Conservation (phyloP, 2,888 invertebrate genomes). For the Torymus texanus region DNA sequence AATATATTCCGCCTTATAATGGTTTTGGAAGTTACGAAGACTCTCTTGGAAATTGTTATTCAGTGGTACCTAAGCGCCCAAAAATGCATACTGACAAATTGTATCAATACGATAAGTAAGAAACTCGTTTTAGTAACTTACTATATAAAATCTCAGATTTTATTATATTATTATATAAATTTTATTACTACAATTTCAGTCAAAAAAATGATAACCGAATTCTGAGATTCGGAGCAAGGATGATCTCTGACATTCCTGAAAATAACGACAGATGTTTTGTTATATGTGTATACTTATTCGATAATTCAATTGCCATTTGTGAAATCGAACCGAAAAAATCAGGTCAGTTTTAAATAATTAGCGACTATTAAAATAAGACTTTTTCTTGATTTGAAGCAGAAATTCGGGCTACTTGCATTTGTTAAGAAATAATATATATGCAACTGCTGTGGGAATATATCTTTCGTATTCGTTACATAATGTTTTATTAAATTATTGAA, state of each 20-base stretch:
- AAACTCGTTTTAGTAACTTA: background rate
- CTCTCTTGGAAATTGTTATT: slow-evolving; percentile 90
- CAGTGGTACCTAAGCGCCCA: slow-evolving; percentile 87
- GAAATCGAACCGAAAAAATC: slow-evolving; percentile 84
- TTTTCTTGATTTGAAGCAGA: no score
- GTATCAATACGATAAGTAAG: slow-evolving; percentile 84
- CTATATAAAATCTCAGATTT: background rate
- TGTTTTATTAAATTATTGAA: background rate
- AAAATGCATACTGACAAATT: slow-evolving; percentile 88
- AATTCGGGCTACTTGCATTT: no score
- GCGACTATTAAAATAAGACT: no score
- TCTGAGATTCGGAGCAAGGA: slow-evolving; percentile 86
- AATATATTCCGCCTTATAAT: slow-evolving; percentile 86
- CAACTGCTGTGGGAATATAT: no score
- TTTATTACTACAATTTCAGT: slow-evolving; percentile 70
- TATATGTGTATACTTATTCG: slow-evolving; percentile 86
- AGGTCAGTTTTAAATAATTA: no score
- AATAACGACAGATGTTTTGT: slow-evolving; percentile 85
- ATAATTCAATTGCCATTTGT: slow-evolving; percentile 89
- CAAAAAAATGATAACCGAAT: slow-evolving; percentile 85
- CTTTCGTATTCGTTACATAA: no score
- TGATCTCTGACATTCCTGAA: slow-evolving; percentile 83
- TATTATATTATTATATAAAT: slow-evolving; percentile 1
- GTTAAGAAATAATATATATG: no score
- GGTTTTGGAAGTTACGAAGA: slow-evolving; percentile 94